phyloP scores from a whole-genome alignment of 1,140 invertebrate genomes.

The Periplaneta americana region DNA sequence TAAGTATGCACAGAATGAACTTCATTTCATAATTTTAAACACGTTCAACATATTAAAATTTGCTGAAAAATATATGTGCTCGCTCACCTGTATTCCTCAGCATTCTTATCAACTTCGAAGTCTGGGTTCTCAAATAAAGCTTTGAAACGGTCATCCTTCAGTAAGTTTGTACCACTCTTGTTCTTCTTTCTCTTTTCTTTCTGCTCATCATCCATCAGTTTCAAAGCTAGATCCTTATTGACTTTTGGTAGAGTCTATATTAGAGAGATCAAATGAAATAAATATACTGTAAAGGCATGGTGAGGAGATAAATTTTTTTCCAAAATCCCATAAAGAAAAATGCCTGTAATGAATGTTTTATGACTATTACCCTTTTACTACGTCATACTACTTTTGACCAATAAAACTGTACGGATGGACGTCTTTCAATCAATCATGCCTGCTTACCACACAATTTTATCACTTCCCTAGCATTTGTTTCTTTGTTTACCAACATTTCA shows the following conservation, averaged over 20 bases:
- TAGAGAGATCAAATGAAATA: not conserved
- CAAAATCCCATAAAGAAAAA: too few relatives aligned
- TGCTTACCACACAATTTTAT: too few relatives aligned
- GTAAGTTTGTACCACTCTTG: conserved; percentile 51
- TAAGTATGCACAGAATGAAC: not conserved
- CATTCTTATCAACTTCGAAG: conserved; percentile 85
- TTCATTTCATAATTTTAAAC: not conserved
- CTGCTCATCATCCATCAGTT: conserved; percentile 63
- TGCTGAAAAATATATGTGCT: not conserved
- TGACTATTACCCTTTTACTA: too few relatives aligned
- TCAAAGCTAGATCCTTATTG: conserved; percentile 81
- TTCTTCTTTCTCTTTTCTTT: conserved; percentile 54
- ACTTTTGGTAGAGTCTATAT: conserved; percentile 59
- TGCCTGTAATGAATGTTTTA: too few relatives aligned
- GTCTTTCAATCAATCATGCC: too few relatives aligned
- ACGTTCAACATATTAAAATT: not conserved
- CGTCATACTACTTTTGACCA: too few relatives aligned
- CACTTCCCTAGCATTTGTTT: too few relatives aligned
- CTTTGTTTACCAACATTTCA: too few relatives aligned
- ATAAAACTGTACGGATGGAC: too few relatives aligned
- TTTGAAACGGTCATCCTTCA: conserved; percentile 86
- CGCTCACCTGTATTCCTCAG: conserved; percentile 66
- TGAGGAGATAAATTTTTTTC: too few relatives aligned
- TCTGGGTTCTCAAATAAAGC: conserved; percentile 88
- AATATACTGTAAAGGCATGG: too few relatives aligned